These are phyloP conservation scores for Sandelia bainsii DNA, from an alignment of 2,797 vertebrate genomes.

Conservation along the genomic window DNA sequence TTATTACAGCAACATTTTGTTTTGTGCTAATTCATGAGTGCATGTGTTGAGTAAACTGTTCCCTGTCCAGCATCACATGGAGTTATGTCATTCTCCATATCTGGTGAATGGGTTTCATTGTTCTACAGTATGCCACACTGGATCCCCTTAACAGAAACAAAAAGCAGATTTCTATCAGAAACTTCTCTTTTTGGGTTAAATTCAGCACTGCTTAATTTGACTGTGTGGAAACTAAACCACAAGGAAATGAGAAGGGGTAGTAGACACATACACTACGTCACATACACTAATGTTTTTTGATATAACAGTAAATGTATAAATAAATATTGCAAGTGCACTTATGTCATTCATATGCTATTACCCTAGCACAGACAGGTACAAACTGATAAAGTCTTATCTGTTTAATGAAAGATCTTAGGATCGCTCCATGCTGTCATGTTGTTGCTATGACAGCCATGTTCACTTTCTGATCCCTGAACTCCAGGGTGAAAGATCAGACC, in stretches of 20 bases:
- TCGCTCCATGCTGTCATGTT: constrained; percentile 23
- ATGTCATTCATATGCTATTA: too few relatives aligned
- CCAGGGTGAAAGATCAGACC: constrained; percentile 56
- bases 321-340: neutral
- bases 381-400: neutral
- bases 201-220: constrained; percentile 43
- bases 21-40: constrained; percentile 31
- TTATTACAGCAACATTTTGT: constrained; percentile 35
- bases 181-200: constrained; percentile 45
- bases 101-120: constrained; percentile 74
- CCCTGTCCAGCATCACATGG: constrained; percentile 47
- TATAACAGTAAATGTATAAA: neutral
- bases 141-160: constrained; percentile 57
- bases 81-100: constrained; percentile 72
- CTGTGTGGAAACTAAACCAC: constrained; percentile 38
- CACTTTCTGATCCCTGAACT: constrained; percentile 20
- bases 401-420: constrained; percentile 19
- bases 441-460: constrained; percentile 8
- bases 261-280: constrained; percentile 9
- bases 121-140: constrained; percentile 35
- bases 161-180: constrained; percentile 62
- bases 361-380: neutral
- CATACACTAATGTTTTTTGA: constrained; percentile 5
- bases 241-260: constrained; percentile 16
- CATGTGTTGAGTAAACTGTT: constrained; percentile 55